Percentiles rank a stretch among this genome's conserved stretches.
phyloP scores from a whole-genome alignment of 1,140 invertebrate genomes.

The Drosophila truncata region DNA sequence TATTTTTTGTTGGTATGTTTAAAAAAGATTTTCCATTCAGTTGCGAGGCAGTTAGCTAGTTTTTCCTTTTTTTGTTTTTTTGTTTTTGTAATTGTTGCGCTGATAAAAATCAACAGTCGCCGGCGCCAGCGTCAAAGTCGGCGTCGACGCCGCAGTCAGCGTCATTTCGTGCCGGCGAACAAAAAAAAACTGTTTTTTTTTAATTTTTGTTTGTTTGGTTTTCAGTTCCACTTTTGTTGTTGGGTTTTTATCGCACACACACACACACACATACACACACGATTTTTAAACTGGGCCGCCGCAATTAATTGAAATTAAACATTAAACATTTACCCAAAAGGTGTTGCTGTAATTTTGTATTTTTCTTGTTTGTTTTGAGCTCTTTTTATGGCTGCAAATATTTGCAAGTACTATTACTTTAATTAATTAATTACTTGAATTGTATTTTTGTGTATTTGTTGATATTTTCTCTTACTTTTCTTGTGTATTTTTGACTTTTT shows the following conservation, averaged over 20 bases:
- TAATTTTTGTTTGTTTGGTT: constrained; percentile 30
- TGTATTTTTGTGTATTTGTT: not conserved
- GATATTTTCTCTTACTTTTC: not conserved
- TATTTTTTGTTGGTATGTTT: constrained; percentile 1
- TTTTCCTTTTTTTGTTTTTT: constrained; percentile 13
- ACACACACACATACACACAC: not conserved
- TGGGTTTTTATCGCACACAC: constrained; percentile 43
- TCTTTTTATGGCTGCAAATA: constrained; percentile 4
- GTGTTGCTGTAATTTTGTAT: constrained; percentile 10
- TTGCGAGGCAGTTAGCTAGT: constrained; percentile 24
- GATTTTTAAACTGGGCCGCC: constrained; percentile 37
- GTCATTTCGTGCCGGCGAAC: constrained; percentile 28
- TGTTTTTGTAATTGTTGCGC: constrained; percentile 39
- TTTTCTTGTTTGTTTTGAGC: not conserved
- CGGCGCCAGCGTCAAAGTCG: constrained; percentile 9
- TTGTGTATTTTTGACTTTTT: too few species aligned
- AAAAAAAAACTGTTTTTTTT: constrained; percentile 20
- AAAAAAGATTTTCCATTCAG: constrained; percentile 69
- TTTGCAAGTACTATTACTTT: not conserved
- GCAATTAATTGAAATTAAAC: constrained; percentile 64
- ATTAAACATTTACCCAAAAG: constrained; percentile 62
- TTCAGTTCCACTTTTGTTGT: constrained; percentile 19
- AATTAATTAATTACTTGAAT: not conserved
- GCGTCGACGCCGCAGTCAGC: constrained; percentile 26
- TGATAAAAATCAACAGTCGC: constrained; percentile 71